Evolutionary conservation across 2,113 vertebrate species (phyloP).

Genomic region (Eonycteris spelaea): DNA sequence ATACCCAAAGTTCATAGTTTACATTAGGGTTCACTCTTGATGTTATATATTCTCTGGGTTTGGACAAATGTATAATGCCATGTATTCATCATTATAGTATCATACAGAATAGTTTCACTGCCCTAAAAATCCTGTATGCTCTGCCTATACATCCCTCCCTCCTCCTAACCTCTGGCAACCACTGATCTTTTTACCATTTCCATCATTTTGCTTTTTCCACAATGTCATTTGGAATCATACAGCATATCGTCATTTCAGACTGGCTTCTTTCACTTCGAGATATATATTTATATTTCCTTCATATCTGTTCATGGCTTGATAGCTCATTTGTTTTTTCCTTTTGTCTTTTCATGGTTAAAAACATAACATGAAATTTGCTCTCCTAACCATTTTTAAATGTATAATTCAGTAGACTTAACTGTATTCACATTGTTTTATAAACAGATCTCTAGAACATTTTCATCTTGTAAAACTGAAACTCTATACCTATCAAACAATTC

Average conservation of each 20-base stretch:
- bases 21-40: not conserved
- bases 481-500: not conserved
- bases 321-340: not conserved
- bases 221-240: not conserved
- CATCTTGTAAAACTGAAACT: conserved; percentile 7
- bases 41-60: not conserved
- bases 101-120: not conserved
- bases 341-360: not conserved
- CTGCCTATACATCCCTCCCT: not conserved
- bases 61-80: not conserved
- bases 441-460: not conserved
- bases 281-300: not conserved
- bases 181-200: not conserved
- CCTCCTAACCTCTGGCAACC: not conserved
- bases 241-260: not conserved
- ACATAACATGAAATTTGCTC: not conserved
- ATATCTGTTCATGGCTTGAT: not conserved
- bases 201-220: not conserved
- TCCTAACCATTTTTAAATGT: not conserved
- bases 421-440: not conserved
- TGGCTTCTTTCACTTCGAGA: not conserved
- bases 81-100: not conserved
- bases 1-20: not conserved
- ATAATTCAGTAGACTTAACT: not conserved
- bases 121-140: not conserved